A percentile compares a stretch with the other conserved stretches of the same genome.
These are phyloP conservation scores for Drosophila pachea DNA, from an alignment of 1,140 invertebrate genomes.

Conservation along the genomic window DNA sequence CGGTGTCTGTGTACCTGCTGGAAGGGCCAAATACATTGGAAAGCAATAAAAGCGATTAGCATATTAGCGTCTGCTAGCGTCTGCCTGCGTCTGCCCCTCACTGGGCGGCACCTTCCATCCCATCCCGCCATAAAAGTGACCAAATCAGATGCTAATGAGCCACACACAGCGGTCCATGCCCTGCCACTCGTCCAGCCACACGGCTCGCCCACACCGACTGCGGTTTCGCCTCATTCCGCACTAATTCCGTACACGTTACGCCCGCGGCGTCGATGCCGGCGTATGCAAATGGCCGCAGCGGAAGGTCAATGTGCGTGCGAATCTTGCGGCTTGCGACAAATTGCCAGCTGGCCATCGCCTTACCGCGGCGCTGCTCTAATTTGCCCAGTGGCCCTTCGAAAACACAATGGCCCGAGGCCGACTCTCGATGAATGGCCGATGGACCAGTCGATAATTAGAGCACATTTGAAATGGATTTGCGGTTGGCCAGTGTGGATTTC, in stretches of 20 bases:
- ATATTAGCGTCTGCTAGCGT: no score
- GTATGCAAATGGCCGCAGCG: conserved; percentile 71
- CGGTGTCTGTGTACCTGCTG: conserved; percentile 78
- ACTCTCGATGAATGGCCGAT: conserved; percentile 46
- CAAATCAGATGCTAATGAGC: conserved; percentile 65
- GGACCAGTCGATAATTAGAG: conserved; percentile 62
- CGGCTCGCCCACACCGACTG: conserved; percentile 22
- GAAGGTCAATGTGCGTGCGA: conserved; percentile 77
- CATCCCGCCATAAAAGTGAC: conserved; percentile 18
- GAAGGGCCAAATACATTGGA: conserved; percentile 7
- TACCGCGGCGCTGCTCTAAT: conserved; percentile 62
- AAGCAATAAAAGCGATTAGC: conserved; percentile 34
- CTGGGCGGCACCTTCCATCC: neutral
- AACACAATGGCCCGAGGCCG: conserved; percentile 38
- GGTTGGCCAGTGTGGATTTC: conserved; percentile 38
- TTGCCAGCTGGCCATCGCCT: conserved; percentile 43
- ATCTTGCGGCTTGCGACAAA: conserved; percentile 58
- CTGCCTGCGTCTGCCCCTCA: conserved; percentile 2
- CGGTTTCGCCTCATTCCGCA: conserved; percentile 59
- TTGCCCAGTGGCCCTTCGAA: conserved; percentile 35
- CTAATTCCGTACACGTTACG: conserved; percentile 60
- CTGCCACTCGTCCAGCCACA: conserved; percentile 2
- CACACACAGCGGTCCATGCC: conserved; percentile 22
- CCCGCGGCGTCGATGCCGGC: conserved; percentile 48
- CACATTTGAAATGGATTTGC: conserved; percentile 61